A percentile compares a stretch with the other conserved stretches of the same genome.
Evolutionary conservation across 2,113 vertebrate genomes (phyloP).

Genomic region (Phocoena phocoena): DNA sequence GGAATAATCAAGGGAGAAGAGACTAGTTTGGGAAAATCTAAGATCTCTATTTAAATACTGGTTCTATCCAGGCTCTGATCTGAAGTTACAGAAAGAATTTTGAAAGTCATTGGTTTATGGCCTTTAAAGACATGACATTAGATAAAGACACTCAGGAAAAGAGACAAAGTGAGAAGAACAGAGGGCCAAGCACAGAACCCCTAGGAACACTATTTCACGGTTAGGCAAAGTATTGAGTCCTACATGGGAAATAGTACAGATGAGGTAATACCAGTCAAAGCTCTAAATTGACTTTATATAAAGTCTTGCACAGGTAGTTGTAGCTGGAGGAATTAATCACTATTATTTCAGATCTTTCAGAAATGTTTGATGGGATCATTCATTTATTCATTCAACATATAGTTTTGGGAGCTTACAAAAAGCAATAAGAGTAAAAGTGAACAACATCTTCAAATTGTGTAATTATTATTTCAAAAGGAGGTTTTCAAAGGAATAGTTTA

Average conservation of each 20-base stretch:
- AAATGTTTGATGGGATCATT: neutral
- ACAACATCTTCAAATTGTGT: neutral
- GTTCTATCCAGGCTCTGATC: neutral
- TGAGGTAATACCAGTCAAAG: neutral
- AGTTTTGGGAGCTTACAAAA: neutral
- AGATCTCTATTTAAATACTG: constrained; percentile 5
- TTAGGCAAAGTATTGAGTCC: neutral
- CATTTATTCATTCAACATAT: neutral
- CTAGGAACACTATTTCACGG: neutral
- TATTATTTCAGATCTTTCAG: neutral
- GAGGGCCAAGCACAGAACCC: neutral
- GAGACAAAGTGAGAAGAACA: neutral
- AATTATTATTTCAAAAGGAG: constrained; percentile 21
- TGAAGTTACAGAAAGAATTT: neutral
- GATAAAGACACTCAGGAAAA: neutral
- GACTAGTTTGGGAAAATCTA: neutral
- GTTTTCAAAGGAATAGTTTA: neutral
- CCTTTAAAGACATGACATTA: neutral
- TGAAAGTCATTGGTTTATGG: neutral
- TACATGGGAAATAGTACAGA: neutral
- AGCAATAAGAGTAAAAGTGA: neutral
- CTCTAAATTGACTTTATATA: neutral
- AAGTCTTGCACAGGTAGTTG: neutral
- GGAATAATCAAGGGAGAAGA: constrained; percentile 7
- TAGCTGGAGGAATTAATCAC: neutral